Base-by-base conservation (phyloP, 2,888 invertebrate genomes). In the Pollenia angustigena region DNA sequence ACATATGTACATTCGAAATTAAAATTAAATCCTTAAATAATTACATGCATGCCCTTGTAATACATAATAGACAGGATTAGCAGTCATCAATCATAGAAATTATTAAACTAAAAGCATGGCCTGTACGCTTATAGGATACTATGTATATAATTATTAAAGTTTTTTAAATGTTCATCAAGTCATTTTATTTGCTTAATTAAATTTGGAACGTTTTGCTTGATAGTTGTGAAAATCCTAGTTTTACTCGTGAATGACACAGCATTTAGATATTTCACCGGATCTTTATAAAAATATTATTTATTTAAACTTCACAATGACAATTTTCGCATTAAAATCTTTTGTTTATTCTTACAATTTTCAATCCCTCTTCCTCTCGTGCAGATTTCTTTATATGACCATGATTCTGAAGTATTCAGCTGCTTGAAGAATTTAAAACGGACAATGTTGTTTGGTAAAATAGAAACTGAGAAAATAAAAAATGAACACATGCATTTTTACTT, bases 361-460 rank as follows among this genome's bases (percentile, higher is more conserved):
- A 42, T 32, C 32, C 23, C 9, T 23, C 16, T 46, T 46, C 16
- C 11, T 42, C 23, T 14, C 6, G 4, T 16, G 42, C 42, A 66
- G 23, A n/a, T 44, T n/a, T 58, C 46, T 72, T 23, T 11, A 12
- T 23, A 58, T 48, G 58, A 50, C 69, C 52, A 40, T 62, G 23
- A 42, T 60, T 71, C 32, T n/a, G 23, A 44, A 52, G 23, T 50
- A 68, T 52, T 42, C 68, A 42, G 44, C 64, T 72, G 66, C 71
- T 83, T 62, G 14, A 72, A 64, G 71, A 83, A 72, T 50, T 48
- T 66, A 52, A 66, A 56, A 78, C 56, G 44, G 58, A n/a, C 44
- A 54, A 7, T 56, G 48, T 44, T 56, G 56, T 71, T 23, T 40
- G 71, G 4, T 52, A 52, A 80, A 52, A 60, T 12, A 68, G 10